Percentiles rank a stretch among this genome's conserved stretches.
phyloP scores from a whole-genome alignment of 2,113 vertebrate genomes.

The Callipepla squamata region DNA sequence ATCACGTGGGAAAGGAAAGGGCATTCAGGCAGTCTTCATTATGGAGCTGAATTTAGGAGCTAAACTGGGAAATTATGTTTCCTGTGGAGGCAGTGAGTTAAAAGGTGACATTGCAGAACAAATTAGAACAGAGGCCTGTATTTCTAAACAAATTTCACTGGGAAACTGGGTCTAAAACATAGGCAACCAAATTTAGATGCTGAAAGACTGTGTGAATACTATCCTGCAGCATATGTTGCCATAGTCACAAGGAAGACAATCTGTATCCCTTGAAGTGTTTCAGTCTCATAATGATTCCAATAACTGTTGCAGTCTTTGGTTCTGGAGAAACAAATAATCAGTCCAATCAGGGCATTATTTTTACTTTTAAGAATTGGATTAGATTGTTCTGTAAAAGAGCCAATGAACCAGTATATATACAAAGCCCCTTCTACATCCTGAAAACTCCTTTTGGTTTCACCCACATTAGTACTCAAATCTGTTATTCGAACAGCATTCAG shows the following conservation, averaged over 20 bases:
- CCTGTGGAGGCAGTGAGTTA: not conserved
- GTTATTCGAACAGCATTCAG: not conserved
- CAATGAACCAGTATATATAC: not conserved
- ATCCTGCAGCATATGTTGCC: conserved; percentile 6
- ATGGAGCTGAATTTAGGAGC: not conserved
- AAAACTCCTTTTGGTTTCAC: not conserved
- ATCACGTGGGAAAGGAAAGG: not conserved
- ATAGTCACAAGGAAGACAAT: conserved; percentile 31
- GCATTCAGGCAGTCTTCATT: not conserved
- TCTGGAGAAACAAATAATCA: conserved; percentile 9
- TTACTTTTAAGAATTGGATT: not conserved
- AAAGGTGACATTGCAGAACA: not conserved
- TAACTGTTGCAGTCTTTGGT: not conserved
- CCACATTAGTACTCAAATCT: not conserved
- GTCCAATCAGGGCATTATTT: conserved; percentile 36
- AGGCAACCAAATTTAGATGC: conserved; percentile 25
- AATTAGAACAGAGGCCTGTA: not conserved
- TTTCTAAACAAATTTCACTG: not conserved
- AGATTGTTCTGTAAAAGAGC: conserved; percentile 28
- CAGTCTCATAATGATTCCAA: conserved; percentile 11
- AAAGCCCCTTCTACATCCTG: not conserved
- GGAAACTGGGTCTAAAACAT: not conserved
- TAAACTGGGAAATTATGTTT: not conserved
- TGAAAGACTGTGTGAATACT: conserved; percentile 17
- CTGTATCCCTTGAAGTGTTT: not conserved